Evolutionary conservation across 2,797 vertebrate genomes (phyloP).

Genomic region (Thamnophis elegans): DNA sequence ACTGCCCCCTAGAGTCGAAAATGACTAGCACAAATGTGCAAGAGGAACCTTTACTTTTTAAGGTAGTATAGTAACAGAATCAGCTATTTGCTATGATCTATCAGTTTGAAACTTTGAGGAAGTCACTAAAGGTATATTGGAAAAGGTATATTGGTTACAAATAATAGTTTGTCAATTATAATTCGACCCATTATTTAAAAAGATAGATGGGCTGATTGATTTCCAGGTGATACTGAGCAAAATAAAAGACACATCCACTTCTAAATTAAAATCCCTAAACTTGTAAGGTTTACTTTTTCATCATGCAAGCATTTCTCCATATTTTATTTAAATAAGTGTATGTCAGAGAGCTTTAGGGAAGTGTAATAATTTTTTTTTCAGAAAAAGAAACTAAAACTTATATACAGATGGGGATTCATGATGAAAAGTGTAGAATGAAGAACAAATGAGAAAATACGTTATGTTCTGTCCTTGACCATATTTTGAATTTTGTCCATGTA

Average conservation of each 20-base stretch:
- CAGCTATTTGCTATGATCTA: neutral
- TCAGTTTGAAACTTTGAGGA: neutral
- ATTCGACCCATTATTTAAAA: neutral
- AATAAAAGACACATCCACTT: neutral
- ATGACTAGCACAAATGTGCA: no score
- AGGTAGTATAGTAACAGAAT: neutral
- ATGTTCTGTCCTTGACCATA: neutral
- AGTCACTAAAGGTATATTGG: neutral
- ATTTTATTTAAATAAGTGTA: neutral
- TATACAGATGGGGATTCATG: neutral
- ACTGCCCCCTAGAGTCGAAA: no score
- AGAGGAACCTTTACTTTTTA: neutral
- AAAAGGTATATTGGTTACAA: neutral
- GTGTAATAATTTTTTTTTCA: neutral
- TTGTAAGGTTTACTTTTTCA: neutral
- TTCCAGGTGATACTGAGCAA: neutral
- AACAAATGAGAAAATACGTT: neutral
- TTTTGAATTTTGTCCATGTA: neutral
- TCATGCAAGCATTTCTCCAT: neutral
- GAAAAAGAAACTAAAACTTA: neutral
- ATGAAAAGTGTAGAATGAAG: neutral
- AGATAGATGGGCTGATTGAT: neutral
- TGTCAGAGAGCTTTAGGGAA: neutral
- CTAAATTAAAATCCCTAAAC: neutral
- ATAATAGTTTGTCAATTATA: neutral